phyloP scores from a whole-genome alignment of 2,113 vertebrate genomes.

The Aspidoscelis tigris region DNA sequence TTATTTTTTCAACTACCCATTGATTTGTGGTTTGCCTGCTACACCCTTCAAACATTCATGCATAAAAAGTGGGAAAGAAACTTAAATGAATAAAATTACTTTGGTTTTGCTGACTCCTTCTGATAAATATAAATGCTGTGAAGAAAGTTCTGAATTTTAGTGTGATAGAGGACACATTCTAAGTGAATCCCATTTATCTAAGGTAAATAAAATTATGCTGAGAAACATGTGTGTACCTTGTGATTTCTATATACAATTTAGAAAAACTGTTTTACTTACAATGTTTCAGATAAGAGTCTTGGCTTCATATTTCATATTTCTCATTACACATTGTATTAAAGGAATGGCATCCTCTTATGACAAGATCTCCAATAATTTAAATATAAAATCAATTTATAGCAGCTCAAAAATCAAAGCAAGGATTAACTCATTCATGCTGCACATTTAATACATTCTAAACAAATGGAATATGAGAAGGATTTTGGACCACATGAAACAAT shows the following conservation, averaged over 20 bases:
- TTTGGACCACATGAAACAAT: slow-evolving; percentile 39
- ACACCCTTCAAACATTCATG: slow-evolving; percentile 37
- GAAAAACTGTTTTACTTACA: slow-evolving; percentile 28
- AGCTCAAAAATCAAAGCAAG: slow-evolving; percentile 49
- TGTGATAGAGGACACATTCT: slow-evolving; percentile 35
- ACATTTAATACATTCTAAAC: slow-evolving; percentile 22
- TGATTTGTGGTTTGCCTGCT: slow-evolving; percentile 41
- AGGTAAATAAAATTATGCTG: slow-evolving; percentile 17
- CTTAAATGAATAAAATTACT: slow-evolving; percentile 32
- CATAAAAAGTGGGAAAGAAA: slow-evolving; percentile 33
- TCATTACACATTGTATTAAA: not conserved
- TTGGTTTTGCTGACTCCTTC: slow-evolving; percentile 50
- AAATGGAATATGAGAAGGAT: slow-evolving; percentile 45
- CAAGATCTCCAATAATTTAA: slow-evolving; percentile 46
- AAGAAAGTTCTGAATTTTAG: slow-evolving; percentile 36
- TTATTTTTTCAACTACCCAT: slow-evolving; percentile 47
- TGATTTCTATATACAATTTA: slow-evolving; percentile 30
- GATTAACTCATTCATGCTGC: slow-evolving; percentile 40
- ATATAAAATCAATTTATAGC: slow-evolving; percentile 49
- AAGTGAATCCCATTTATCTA: slow-evolving; percentile 27
- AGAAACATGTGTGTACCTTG: not conserved
- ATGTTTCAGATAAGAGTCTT: not conserved
- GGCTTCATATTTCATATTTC: not conserved
- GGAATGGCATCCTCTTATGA: slow-evolving; percentile 33
- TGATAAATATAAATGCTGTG: slow-evolving; percentile 47